A percentile compares a stretch with the other conserved stretches of the same genome.
Conservation (phyloP, 2,888 invertebrate genomes). For the Platypus cylindrus region DNA sequence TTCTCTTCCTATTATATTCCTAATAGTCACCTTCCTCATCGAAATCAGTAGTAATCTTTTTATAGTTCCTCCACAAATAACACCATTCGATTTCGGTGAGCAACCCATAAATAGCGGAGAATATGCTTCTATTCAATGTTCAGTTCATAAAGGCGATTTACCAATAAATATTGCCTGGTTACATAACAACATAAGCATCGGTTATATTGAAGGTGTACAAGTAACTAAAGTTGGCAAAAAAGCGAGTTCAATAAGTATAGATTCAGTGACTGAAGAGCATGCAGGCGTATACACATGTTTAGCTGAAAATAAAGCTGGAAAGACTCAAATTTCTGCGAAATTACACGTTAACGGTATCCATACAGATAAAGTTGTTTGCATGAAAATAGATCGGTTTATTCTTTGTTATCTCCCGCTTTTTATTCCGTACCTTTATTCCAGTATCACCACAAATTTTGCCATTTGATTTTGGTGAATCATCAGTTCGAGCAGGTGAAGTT, state of each 20-base stretch:
- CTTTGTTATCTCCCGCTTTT: no score
- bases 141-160: constrained; percentile 59
- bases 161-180: constrained; percentile 63
- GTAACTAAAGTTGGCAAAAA: constrained; percentile 36
- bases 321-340: constrained; percentile 46
- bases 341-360: constrained; percentile 57
- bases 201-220: constrained; percentile 22
- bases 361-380: no score
- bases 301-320: constrained; percentile 55
- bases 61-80: constrained; percentile 11
- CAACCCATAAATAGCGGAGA: constrained; percentile 57
- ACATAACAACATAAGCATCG: constrained; percentile 49
- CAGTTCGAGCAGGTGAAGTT: constrained; percentile 34
- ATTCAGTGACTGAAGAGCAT: constrained; percentile 56
- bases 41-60: no score
- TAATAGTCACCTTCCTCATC: constrained; percentile 55
- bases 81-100: constrained; percentile 35
- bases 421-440: no score
- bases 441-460: constrained; percentile 68
- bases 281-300: constrained; percentile 64
- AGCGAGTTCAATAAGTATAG: constrained; percentile 55
- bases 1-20: constrained; percentile 48
- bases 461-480: constrained; percentile 62
- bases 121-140: constrained; percentile 53
- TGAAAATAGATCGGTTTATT: no score